A percentile compares a stretch with the other conserved stretches of the same genome.
These are phyloP conservation scores for Anoplius nigerrimus DNA, from an alignment of 2,888 invertebrate genomes.

Conservation along the genomic window DNA sequence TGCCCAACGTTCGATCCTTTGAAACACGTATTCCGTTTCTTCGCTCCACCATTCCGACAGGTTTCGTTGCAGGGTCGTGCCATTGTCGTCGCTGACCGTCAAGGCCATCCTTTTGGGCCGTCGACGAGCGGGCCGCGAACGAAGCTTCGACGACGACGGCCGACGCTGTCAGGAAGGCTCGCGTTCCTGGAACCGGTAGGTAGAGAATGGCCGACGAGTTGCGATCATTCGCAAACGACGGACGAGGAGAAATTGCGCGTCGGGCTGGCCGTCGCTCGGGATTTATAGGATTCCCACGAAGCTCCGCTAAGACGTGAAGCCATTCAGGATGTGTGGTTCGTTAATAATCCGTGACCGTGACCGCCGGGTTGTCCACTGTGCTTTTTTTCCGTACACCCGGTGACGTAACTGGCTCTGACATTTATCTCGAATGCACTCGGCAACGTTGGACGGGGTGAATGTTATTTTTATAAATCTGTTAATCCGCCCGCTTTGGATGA, in stretches of 20 bases:
- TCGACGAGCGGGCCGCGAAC: too few species aligned
- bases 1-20: conserved; percentile 70
- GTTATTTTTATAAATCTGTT: too few species aligned
- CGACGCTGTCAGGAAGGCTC: too few species aligned
- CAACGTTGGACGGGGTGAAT: too few species aligned
- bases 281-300: conserved; percentile 60
- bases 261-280: not conserved
- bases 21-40: conserved; percentile 69
- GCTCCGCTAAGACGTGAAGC: conserved; percentile 60
- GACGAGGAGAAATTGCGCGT: not conserved
- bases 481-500: too few species aligned
- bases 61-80: conserved; percentile 52
- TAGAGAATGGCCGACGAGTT: not conserved
- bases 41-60: conserved; percentile 71
- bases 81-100: conserved; percentile 49
- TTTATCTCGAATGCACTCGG: too few species aligned
- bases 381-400: not conserved
- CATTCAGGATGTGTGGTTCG: conserved; percentile 38
- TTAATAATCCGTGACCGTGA: conserved; percentile 54
- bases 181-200: too few species aligned
- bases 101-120: conserved; percentile 34
- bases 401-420: too few species aligned
- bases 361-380: conserved; percentile 20
- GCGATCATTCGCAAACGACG: not conserved
- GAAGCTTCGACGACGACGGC: too few species aligned